Evolutionary conservation across 2,888 invertebrate species (phyloP).

Genomic region (Cataglyphis livida): DNA sequence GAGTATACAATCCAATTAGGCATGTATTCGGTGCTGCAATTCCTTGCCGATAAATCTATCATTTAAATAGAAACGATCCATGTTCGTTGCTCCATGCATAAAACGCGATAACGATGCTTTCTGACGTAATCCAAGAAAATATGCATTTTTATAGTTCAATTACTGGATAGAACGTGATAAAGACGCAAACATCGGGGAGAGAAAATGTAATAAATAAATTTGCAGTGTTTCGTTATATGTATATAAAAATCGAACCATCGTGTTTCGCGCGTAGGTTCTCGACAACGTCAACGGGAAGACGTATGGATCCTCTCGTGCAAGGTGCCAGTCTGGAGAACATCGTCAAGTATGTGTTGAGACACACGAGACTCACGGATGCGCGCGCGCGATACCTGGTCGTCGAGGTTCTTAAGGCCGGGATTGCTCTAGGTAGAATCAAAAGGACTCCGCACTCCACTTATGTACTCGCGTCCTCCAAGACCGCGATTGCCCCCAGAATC

Average conservation of each 20-base stretch:
- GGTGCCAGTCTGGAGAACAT: slow-evolving; percentile 80
- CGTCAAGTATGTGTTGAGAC: slow-evolving; percentile 79
- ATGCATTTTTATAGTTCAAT: slow-evolving; percentile 26
- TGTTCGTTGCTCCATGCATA: background rate
- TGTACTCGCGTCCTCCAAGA: slow-evolving; percentile 67
- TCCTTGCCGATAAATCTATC: slow-evolving; percentile 52
- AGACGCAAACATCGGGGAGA: background rate
- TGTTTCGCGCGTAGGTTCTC: slow-evolving; percentile 44
- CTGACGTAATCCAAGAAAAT: slow-evolving; percentile 14
- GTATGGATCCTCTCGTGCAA: slow-evolving; percentile 56
- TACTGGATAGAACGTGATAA: background rate
- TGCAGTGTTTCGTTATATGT: slow-evolving; percentile 20
- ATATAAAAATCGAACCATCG: slow-evolving; percentile 39
- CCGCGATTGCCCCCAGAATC: slow-evolving; percentile 68
- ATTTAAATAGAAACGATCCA: background rate
- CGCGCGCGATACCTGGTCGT: slow-evolving; percentile 76
- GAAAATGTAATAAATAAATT: slow-evolving; percentile 12
- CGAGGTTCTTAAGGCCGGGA: slow-evolving; percentile 78
- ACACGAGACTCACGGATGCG: slow-evolving; percentile 74
- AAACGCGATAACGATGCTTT: slow-evolving; percentile 27
- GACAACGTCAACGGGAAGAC: slow-evolving; percentile 37
- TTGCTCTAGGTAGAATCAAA: slow-evolving; percentile 78
- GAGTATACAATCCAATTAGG: slow-evolving; percentile 81
- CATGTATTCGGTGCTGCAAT: slow-evolving; percentile 46
- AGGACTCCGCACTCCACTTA: slow-evolving; percentile 76